Percentiles rank a stretch among this genome's conserved stretches.
phyloP scores from a whole-genome alignment of 64 coral and sea anemone species.

The Actinia tenebrosa region DNA sequence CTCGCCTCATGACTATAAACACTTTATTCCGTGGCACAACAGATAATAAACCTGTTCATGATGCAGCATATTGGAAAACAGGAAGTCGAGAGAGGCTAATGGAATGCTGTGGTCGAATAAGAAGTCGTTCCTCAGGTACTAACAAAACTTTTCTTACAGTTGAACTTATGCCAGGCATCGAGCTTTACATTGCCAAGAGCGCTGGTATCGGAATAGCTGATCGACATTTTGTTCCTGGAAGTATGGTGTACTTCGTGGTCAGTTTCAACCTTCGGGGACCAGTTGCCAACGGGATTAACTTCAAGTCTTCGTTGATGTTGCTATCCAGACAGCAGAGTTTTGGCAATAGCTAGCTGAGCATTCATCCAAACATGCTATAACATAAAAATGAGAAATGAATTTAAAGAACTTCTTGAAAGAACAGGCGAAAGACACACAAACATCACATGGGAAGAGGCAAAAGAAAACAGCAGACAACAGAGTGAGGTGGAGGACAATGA shows the following conservation, averaged over 20 bases:
- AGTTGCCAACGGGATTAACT: slow-evolving; percentile 78
- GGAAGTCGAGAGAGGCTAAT: slow-evolving; percentile 55
- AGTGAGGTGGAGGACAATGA: no score
- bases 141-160: slow-evolving; percentile 34
- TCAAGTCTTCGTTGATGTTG: slow-evolving; percentile 1
- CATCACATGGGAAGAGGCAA: no score
- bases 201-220: slow-evolving; percentile 65
- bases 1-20: slow-evolving; percentile 43
- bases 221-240: slow-evolving; percentile 56
- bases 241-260: slow-evolving; percentile 84
- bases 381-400: no score
- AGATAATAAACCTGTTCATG: not conserved
- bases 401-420: no score
- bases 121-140: slow-evolving; percentile 28
- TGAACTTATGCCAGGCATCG: slow-evolving; percentile 68
- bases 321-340: not conserved
- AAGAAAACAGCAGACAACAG: no score
- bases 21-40: slow-evolving; percentile 39
- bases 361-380: no score
- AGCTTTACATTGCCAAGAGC: slow-evolving; percentile 52
- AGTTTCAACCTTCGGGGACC: slow-evolving; percentile 82
- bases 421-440: no score
- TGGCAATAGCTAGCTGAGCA: not conserved
- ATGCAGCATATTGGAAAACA: slow-evolving; percentile 60
- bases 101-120: slow-evolving; percentile 73